Evolutionary conservation across 2,888 invertebrate species (phyloP).

Genomic region (Psylliodes chrysocephalus): DNA sequence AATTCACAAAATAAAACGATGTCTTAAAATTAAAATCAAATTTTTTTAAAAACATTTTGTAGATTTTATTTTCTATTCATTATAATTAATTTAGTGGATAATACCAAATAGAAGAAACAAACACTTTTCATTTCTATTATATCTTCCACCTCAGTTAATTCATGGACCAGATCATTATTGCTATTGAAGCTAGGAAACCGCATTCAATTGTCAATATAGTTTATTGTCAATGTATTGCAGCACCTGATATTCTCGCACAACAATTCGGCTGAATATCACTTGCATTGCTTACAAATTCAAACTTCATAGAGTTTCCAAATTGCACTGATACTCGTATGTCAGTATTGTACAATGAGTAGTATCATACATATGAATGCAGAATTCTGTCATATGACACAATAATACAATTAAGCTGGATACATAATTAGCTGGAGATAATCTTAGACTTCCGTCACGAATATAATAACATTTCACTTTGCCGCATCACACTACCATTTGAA

Average conservation of each 20-base stretch:
- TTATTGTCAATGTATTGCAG: no score
- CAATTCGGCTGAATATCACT: not conserved
- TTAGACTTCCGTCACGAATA: constrained; percentile 22
- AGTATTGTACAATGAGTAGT: not conserved
- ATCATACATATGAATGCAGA: constrained; percentile 19
- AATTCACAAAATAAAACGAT: no score
- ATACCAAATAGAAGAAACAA: no score
- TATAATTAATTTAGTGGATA: no score
- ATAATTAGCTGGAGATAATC: constrained; percentile 25
- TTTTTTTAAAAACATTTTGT: no score
- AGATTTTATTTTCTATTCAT: no score
- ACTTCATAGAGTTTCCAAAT: constrained; percentile 5
- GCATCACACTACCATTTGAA: constrained; percentile 12
- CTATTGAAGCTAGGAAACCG: no score
- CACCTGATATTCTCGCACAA: no score
- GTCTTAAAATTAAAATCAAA: no score
- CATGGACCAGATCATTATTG: not conserved
- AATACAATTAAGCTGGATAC: constrained; percentile 28
- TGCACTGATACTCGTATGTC: constrained; percentile 11
- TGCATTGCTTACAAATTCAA: constrained; percentile 12
- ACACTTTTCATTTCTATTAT: no score
- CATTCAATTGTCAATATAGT: no score
- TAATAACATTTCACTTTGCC: constrained; percentile 17
- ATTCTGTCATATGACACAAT: constrained; percentile 18
- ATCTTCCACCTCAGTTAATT: constrained; percentile 10